Evolutionary conservation across 2,888 invertebrate species (phyloP), one percentile per base, ranked within the genome.

Genomic region (Amphimallon solstitiale): DNA sequence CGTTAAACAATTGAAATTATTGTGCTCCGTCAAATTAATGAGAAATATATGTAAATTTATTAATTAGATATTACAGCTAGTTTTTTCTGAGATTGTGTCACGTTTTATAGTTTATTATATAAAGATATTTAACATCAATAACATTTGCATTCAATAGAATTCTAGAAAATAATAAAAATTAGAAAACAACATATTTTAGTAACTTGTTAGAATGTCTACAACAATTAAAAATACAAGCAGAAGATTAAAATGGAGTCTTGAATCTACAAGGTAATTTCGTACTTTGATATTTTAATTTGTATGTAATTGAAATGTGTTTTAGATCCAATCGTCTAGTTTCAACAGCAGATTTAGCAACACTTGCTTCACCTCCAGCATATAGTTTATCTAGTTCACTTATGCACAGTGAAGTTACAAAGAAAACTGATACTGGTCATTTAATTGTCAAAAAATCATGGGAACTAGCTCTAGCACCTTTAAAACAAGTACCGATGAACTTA

Each of bases 401-500:
- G 75, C 91, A 91, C 73, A 89, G 87, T 1, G 95, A 95, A 84
- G 88, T 90, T 3, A 90, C 92, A 0, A 90, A 90, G 79, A 95
- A 96, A 77, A 88, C 90, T 0, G 94, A 94, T 79, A 89, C 92
- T 0, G 92, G 92, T 81, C 89, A 92, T 75, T 85, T 96, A 61
- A 90, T 97, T 71, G 93, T 94, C 6, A 97, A 97, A 80, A 95
- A 97, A 80, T 92, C 97, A 56, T 98, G 98, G 98, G 98, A 98
- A 79, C 87, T 98, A 59, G 98, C 98, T 0, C 82, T 98, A 14
- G 97, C 94, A 0, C 98, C 98, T 1, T 81, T 98, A 34, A 98
- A 98, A 82, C 97, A 95, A 85, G 94, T 94, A 72, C 98, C 98
- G 0, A 99, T 99, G 99, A 99, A 99, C 83, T 85, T 99, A 69